Conservation (phyloP, 1,140 invertebrate genomes). For the Metaphire vulgaris region DNA sequence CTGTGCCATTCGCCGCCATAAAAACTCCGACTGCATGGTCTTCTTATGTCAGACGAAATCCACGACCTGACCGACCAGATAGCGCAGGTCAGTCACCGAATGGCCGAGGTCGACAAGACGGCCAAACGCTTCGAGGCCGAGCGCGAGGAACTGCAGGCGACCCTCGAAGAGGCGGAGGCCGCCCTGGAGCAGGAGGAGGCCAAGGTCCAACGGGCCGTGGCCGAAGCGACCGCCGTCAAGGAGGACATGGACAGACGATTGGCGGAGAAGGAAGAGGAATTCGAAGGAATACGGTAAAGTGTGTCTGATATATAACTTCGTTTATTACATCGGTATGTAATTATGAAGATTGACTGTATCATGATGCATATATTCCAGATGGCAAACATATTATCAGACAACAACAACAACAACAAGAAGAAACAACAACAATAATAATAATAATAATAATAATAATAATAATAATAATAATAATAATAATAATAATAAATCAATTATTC, state of each 20-base stretch:
- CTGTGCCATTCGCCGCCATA: too few relatives aligned
- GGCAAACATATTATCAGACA: too few relatives aligned
- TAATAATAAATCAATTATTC: too few relatives aligned
- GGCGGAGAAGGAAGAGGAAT: constrained; percentile 98
- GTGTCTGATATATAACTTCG: background rate
- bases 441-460: too few relatives aligned
- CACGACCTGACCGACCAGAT: constrained; percentile 98
- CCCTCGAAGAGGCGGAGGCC: constrained; percentile 95
- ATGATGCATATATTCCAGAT: too few relatives aligned
- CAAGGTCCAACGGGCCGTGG: constrained; percentile 77
- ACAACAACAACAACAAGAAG: too few relatives aligned
- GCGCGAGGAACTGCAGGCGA: constrained; percentile 97
- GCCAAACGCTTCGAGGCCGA: constrained; percentile 95
- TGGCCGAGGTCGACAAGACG: constrained; percentile 97
- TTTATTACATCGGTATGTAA: too few relatives aligned
- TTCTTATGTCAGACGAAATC: constrained; percentile 79
- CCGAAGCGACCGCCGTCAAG: constrained; percentile 92
- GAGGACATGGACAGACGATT: constrained; percentile 97
- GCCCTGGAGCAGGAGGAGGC: constrained; percentile 79
- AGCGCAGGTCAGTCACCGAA: constrained; percentile 80
- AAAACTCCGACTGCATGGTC: too few relatives aligned
- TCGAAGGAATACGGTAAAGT: constrained; percentile 81
- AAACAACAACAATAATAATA: too few relatives aligned
- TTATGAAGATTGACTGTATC: too few relatives aligned
- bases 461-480: too few relatives aligned